phyloP scores from a whole-genome alignment of 2,888 invertebrate genomes.

The Stenolophus ochropezus region DNA sequence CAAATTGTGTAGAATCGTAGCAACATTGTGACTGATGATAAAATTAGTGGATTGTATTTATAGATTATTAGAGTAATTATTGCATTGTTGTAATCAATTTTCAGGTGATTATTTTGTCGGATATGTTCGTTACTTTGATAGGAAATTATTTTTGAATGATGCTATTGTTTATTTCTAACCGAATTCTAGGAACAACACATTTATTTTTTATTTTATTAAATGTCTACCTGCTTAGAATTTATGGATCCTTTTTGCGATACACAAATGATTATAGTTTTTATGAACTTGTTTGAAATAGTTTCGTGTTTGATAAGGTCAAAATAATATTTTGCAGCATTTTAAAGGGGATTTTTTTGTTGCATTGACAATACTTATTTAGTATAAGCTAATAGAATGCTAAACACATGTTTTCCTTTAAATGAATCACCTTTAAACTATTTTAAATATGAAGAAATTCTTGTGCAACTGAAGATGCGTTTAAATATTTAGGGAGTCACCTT shows the following conservation, averaged over 20 bases:
- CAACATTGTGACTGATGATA: conserved; percentile 20
- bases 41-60: not conserved
- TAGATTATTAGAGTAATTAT: not conserved
- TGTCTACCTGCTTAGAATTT: not conserved
- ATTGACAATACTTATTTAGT: not conserved
- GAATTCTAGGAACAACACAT: not conserved
- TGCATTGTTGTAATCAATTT: conserved; percentile 7
- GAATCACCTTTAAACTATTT: not conserved
- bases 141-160: not conserved
- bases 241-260: no score
- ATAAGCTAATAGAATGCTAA: not conserved
- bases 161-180: not conserved
- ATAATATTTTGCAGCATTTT: not conserved
- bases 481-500: not conserved
- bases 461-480: not conserved
- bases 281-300: no score
- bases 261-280: no score
- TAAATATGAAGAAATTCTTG: not conserved
- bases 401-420: not conserved
- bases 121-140: not conserved
- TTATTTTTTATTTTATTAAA: not conserved
- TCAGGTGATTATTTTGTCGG: conserved; percentile 10
- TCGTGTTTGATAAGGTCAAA: no score
- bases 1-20: not conserved
- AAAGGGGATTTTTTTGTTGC: not conserved